phyloP scores from a whole-genome alignment of 2,888 invertebrate genomes.

The Apodemia hepburni region DNA sequence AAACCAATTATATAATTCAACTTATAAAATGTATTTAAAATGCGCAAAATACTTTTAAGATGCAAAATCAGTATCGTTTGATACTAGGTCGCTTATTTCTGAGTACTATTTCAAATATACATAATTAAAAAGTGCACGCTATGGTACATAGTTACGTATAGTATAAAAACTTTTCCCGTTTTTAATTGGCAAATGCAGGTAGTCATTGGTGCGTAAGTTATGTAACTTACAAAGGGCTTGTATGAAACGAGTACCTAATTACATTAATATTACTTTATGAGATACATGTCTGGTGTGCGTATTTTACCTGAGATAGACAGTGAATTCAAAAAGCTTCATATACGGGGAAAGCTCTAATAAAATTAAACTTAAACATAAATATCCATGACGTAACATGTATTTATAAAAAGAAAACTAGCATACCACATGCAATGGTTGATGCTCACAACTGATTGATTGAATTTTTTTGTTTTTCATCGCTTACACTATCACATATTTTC shows the following conservation, averaged over 20 bases:
- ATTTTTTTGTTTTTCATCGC: too few relatives aligned
- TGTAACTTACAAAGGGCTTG: constrained; percentile 14
- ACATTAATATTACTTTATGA: constrained; percentile 11
- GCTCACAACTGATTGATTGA: too few relatives aligned
- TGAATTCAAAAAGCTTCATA: not conserved
- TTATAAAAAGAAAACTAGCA: not conserved
- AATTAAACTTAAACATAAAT: not conserved
- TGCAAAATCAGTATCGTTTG: too few relatives aligned
- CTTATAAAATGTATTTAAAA: too few relatives aligned
- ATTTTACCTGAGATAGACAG: not conserved
- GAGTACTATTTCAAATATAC: not conserved
- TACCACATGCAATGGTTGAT: too few relatives aligned
- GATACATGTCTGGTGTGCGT: constrained; percentile 2
- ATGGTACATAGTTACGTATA: not conserved
- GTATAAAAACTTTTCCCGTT: not conserved
- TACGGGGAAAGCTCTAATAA: not conserved
- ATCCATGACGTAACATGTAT: not conserved
- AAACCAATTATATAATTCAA: too few relatives aligned
- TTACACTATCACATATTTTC: too few relatives aligned
- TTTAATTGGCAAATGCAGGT: constrained; percentile 2
- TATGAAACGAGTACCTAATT: constrained; percentile 5
- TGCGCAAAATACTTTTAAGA: too few relatives aligned
- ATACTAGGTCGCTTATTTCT: not conserved
- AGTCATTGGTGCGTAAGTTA: constrained; percentile 4
- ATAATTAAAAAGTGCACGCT: not conserved